Conservation (phyloP, 2,113 vertebrate genomes). For the Cyprinodon brontotheroides region DNA sequence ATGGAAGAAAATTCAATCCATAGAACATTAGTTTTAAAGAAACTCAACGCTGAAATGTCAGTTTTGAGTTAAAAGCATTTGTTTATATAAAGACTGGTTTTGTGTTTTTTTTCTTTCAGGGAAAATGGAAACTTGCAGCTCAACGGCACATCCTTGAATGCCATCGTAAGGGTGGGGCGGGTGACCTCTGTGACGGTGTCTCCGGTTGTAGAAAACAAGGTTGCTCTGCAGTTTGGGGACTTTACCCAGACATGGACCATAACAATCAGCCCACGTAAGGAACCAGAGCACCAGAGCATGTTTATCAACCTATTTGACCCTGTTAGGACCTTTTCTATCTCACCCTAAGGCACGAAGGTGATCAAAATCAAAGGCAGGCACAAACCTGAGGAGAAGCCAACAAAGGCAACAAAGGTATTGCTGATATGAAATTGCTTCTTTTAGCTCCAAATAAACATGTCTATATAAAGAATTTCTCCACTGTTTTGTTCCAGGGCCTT, state of each 20-base stretch:
- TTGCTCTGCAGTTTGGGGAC: constrained; percentile 37
- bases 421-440: not conserved
- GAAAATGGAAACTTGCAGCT: constrained; percentile 54
- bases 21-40: too few relatives aligned
- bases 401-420: constrained; percentile 46
- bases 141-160: constrained; percentile 50
- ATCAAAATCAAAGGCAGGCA: constrained; percentile 48
- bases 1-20: too few relatives aligned
- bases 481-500: constrained; percentile 37
- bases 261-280: constrained; percentile 57
- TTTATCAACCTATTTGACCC: not conserved
- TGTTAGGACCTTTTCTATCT: not conserved
- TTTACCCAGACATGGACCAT: constrained; percentile 49
- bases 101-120: constrained; percentile 10
- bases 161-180: constrained; percentile 34
- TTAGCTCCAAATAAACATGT: not conserved
- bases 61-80: too few relatives aligned
- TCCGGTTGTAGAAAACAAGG: constrained; percentile 53
- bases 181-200: constrained; percentile 62
- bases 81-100: too few relatives aligned
- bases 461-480: not conserved
- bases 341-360: constrained; percentile 47
- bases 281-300: not conserved
- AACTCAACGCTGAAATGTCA: too few relatives aligned
- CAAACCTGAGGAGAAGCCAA: constrained; percentile 29